phyloP scores from a whole-genome alignment of 2,113 vertebrate species.

The Hirundichthys speculiger region DNA sequence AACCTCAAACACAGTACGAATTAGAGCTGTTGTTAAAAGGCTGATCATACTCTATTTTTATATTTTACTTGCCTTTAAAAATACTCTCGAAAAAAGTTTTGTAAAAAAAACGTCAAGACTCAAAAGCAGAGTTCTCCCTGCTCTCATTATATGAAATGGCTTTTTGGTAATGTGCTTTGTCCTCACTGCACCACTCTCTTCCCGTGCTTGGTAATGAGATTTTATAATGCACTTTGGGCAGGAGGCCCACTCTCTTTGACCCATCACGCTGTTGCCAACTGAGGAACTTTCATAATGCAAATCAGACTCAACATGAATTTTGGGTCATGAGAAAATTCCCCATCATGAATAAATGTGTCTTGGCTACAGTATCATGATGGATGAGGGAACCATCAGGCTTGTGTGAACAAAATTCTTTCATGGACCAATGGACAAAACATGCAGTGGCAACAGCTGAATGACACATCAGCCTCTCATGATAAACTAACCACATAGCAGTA shows the following conservation, averaged over 20 bases:
- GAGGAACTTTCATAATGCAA: constrained; percentile 31
- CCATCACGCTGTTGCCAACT: constrained; percentile 38
- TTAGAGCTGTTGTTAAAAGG: constrained; percentile 14
- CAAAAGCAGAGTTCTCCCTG: constrained; percentile 16
- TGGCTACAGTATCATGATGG: constrained; percentile 24
- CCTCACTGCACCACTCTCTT: constrained; percentile 40
- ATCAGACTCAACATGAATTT: constrained; percentile 31
- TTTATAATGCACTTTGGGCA: constrained; percentile 40
- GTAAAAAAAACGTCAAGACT: constrained; percentile 9
- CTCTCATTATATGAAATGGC: constrained; percentile 43
- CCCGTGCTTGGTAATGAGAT: constrained; percentile 53
- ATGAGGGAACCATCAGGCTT: constrained; percentile 23
- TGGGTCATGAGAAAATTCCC: constrained; percentile 41
- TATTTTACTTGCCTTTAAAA: constrained; percentile 17
- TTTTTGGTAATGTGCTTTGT: constrained; percentile 28
- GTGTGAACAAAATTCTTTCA: constrained; percentile 15
- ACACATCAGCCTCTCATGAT: constrained; percentile 1
- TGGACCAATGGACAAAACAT: constrained; percentile 5
- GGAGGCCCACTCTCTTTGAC: constrained; percentile 38
- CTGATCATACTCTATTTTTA: not conserved
- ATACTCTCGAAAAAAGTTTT: constrained; percentile 9
- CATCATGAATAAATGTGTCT: constrained; percentile 5
- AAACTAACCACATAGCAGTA: not conserved
- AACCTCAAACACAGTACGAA: constrained; percentile 20
- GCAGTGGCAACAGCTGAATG: not conserved